Percentiles rank a stretch among this genome's conserved stretches.
These are phyloP conservation scores for Zygaena filipendulae DNA, from an alignment of 2,888 invertebrate genomes.

Conservation along the genomic window DNA sequence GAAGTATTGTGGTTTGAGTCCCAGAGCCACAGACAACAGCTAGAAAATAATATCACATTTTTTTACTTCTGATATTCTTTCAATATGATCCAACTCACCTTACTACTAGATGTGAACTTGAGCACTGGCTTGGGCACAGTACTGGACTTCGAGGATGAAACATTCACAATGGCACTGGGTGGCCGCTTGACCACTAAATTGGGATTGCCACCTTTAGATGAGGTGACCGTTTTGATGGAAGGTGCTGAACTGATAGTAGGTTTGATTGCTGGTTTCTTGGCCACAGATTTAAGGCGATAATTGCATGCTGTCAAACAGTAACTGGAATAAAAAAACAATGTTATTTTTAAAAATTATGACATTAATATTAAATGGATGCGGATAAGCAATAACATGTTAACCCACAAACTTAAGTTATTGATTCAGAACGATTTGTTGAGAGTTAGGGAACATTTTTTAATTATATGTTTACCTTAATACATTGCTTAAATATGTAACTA, in stretches of 20 bases:
- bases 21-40: too few species aligned
- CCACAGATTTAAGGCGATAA: conserved; percentile 73
- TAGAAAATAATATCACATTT: too few species aligned
- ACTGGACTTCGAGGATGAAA: conserved; percentile 73
- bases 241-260: conserved; percentile 31
- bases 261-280: conserved; percentile 52
- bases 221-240: conserved; percentile 38
- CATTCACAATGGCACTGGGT: conserved; percentile 56
- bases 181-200: conserved; percentile 61
- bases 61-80: too few species aligned
- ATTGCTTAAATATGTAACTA: too few species aligned
- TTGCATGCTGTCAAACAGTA: conserved; percentile 89
- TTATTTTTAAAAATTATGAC: background rate
- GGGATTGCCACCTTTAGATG: conserved; percentile 37
- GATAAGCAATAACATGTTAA: too few species aligned
- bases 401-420: too few species aligned
- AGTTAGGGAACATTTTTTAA: too few species aligned
- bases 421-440: too few species aligned
- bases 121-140: conserved; percentile 82
- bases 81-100: too few species aligned
- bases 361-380: too few species aligned
- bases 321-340: conserved; percentile 47
- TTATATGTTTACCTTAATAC: too few species aligned
- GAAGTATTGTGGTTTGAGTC: too few species aligned
- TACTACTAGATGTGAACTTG: conserved; percentile 72